A percentile compares a stretch with the other conserved stretches of the same genome.
These are phyloP conservation scores for Phaonia tiefii DNA, from an alignment of 2,888 invertebrate genomes.

Conservation along the genomic window DNA sequence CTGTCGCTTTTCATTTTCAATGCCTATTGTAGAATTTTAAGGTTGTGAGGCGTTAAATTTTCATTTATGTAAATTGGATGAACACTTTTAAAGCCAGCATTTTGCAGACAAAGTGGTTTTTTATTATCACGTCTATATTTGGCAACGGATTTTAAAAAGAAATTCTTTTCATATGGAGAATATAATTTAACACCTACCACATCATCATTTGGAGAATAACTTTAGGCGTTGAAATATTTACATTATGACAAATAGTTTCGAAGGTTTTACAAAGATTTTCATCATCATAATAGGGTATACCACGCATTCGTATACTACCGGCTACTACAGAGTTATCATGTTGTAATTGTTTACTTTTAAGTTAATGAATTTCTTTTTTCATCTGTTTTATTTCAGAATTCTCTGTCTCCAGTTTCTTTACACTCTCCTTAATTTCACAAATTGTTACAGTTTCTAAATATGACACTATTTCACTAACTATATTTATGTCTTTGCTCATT, in stretches of 20 bases:
- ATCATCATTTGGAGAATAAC: conserved; percentile 4
- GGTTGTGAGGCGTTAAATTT: background rate
- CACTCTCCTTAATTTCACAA: conserved; percentile 9
- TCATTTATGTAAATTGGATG: no score
- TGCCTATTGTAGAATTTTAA: no score
- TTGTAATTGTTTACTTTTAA: background rate
- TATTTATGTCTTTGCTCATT: background rate
- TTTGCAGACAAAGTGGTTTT: background rate
- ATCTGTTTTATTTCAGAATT: conserved; percentile 10
- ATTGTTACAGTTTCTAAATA: conserved; percentile 20
- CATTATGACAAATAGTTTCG: background rate
- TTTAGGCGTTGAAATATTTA: conserved; percentile 11
- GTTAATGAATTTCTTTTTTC: conserved; percentile 12
- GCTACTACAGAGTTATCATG: no score
- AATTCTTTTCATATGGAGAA: background rate
- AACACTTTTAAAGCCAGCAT: conserved; percentile 2
- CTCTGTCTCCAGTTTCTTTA: conserved; percentile 6
- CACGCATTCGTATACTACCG: background rate
- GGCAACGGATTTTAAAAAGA: no score
- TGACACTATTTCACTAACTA: conserved; percentile 14
- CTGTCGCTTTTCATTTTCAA: no score
- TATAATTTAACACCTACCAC: background rate
- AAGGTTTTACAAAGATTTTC: no score
- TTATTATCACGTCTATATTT: no score
- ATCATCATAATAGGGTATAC: background rate